Base-by-base conservation (phyloP, 2,113 vertebrate species). In the Varanus salvator region DNA sequence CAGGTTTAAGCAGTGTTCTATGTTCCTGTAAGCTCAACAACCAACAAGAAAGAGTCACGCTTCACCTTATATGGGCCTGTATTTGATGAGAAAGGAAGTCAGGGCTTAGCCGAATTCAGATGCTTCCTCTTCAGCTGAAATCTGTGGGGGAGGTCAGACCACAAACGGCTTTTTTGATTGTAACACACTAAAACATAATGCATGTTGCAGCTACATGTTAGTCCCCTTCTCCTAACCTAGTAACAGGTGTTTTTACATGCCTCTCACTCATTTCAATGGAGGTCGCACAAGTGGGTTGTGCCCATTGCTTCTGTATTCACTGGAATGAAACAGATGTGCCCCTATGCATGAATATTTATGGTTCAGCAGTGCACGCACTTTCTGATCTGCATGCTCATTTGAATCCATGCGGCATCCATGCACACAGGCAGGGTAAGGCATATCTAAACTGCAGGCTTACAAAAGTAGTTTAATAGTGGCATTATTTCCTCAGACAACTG, bases 31-130 rank as follows among this genome's bases (percentile, higher is more conserved):
- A 52, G 44, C 95, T 93, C 82, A 29, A 71, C 89, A 94, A 21
- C 14, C 85, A 3, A 87, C 87, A n/a, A 80, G 50, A 83, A 76
- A 91, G 8, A 94, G 34, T 23, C 68, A 88, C 48, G 88, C 90
- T 93, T 97, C 90, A 86, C 97, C 97, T 96, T 97, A 97, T 97
- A 97, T 93, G 96, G 97, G 81, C 95, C 93, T 81, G 66, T 83
- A 19, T 21, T 50, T 85, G 84, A 14, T 77, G 87, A 93, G 88
- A 86, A 94, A 96, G 96, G 97, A 97, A 97, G 95, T 89, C 86
- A 91, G 92, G 91, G 82, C 86, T 71, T 0, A 0, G 87, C 91
- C 92, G 69, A 95, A 64, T 85, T 89, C 88, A 89, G 88, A 90
- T 3, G 84, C 91, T 97, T 97, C 96, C 97, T 96, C 92, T 95